Evolutionary conservation across 92 coral and sea anemone species (phyloP).

Genomic region (Zoanthus sociatus): DNA sequence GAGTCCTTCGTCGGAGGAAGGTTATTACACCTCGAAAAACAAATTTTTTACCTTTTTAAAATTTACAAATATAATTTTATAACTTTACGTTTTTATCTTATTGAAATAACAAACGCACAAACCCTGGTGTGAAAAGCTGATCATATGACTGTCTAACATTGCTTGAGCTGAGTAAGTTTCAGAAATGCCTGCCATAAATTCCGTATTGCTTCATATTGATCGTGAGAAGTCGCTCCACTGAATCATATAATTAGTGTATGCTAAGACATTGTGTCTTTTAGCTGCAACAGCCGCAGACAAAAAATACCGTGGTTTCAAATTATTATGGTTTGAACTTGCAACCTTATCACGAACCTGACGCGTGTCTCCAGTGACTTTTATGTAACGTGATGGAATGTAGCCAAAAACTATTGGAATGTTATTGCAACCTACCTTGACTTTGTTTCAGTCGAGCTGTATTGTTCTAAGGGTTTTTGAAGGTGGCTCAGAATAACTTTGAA

Average conservation of each 20-base stretch:
- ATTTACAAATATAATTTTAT: neutral
- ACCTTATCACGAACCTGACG: neutral
- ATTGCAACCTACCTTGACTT: neutral
- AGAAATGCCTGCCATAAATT: slow-evolving; percentile 73
- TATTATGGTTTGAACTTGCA: slow-evolving; percentile 5
- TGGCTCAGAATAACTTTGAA: neutral
- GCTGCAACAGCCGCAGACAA: slow-evolving; percentile 14
- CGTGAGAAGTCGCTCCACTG: neutral
- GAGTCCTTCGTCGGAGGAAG: too few species aligned
- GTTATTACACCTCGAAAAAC: too few species aligned
- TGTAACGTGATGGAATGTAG: slow-evolving; percentile 30
- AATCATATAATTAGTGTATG: slow-evolving; percentile 12
- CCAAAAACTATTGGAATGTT: slow-evolving; percentile 28
- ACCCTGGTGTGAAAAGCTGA: slow-evolving; percentile 44
- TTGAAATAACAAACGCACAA: neutral
- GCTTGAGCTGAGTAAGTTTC: slow-evolving; percentile 78
- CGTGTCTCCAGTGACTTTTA: neutral
- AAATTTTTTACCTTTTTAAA: too few species aligned
- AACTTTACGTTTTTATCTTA: neutral
- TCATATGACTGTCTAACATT: slow-evolving; percentile 83
- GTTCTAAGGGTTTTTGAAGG: neutral
- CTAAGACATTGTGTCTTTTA: slow-evolving; percentile 1
- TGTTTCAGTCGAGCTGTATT: neutral
- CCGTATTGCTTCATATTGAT: neutral
- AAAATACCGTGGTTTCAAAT: slow-evolving; percentile 18